Evolutionary conservation across 2,113 vertebrate species (phyloP).

Genomic region (Myotis brandtii): DNA sequence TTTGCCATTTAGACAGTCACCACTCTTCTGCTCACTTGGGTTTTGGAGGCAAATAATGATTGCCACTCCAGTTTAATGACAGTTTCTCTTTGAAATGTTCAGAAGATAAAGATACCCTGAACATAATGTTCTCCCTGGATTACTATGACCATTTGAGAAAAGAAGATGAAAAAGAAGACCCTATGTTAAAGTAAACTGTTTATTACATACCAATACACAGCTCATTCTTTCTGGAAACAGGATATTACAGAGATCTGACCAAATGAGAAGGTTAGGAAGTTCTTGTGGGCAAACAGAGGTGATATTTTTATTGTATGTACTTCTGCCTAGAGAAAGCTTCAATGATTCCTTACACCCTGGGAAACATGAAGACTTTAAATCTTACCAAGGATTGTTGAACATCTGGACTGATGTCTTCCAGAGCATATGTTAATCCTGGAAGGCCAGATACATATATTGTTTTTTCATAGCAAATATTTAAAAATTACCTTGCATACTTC

Average conservation of each 20-base stretch:
- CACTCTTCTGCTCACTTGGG: background rate
- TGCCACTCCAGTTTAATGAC: slow-evolving; percentile 32
- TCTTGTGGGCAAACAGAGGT: background rate
- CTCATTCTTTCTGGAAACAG: background rate
- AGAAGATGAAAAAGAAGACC: slow-evolving; percentile 40
- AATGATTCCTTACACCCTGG: background rate
- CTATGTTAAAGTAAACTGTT: background rate
- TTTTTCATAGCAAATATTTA: slow-evolving; percentile 36
- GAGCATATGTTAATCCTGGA: background rate
- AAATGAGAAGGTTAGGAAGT: slow-evolving; percentile 19
- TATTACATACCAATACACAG: background rate
- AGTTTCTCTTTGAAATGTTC: slow-evolving; percentile 60
- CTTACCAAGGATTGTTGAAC: background rate
- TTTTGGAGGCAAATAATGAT: slow-evolving; percentile 48
- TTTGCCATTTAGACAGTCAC: slow-evolving; percentile 34
- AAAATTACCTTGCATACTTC: background rate
- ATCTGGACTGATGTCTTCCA: background rate
- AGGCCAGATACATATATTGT: background rate
- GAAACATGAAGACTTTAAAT: background rate
- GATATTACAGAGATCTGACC: background rate
- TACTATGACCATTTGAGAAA: background rate
- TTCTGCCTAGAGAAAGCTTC: background rate
- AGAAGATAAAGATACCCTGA: slow-evolving; percentile 16
- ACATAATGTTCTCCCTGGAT: background rate
- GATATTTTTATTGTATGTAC: background rate